A percentile compares a stretch with the other conserved stretches of the same genome.
Conservation (phyloP, 2,113 vertebrate genomes). For the Alligator mississippiensis region DNA sequence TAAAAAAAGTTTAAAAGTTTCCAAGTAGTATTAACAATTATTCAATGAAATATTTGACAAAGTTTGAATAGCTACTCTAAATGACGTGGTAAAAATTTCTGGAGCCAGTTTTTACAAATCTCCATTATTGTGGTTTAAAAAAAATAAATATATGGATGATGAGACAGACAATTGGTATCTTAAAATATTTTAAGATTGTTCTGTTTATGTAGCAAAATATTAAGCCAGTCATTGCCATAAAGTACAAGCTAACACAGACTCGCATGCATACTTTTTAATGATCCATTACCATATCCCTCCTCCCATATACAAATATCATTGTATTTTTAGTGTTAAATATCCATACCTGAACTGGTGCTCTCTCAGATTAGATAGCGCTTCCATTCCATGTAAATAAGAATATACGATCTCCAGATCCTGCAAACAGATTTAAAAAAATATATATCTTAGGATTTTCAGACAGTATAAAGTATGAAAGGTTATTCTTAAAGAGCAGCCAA, state of each 20-base stretch:
- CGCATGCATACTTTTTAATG: background rate
- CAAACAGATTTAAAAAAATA: conserved; percentile 48
- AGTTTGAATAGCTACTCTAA: background rate
- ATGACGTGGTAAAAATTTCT: background rate
- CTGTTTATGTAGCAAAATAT: background rate
- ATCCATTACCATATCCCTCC: background rate
- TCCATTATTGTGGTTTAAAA: background rate
- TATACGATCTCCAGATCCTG: conserved; percentile 99
- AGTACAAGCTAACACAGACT: background rate
- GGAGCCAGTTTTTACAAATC: background rate
- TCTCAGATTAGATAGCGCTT: conserved; percentile 95
- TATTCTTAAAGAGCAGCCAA: background rate
- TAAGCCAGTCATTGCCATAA: background rate
- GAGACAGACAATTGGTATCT: background rate
- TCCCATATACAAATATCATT: background rate
- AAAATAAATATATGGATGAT: no score
- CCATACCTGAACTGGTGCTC: conserved; percentile 96
- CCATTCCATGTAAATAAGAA: conserved; percentile 98
- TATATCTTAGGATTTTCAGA: conserved; percentile 23
- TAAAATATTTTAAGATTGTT: background rate
- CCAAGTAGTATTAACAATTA: background rate
- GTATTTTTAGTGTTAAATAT: background rate
- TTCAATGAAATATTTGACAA: background rate
- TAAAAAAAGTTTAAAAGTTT: background rate
- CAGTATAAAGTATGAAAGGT: conserved; percentile 1